A percentile compares a stretch with the other conserved stretches of the same genome.
phyloP scores from a whole-genome alignment of 2,113 vertebrate species.

The Tragelaphus scriptus region DNA sequence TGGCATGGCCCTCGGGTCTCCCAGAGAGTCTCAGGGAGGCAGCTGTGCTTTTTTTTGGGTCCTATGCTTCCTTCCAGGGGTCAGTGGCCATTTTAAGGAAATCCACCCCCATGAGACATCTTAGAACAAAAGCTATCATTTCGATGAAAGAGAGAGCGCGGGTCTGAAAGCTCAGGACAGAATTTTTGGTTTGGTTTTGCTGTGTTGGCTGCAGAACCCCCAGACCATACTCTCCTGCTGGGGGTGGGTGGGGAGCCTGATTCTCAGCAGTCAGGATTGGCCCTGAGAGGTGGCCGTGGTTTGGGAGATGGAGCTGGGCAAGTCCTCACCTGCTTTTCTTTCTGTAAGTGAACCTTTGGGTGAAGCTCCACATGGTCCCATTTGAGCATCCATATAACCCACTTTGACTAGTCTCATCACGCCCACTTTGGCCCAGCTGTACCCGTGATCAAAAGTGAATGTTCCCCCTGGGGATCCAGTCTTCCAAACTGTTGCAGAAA shows the following conservation, averaged over 20 bases:
- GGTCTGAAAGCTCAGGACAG: rapidly evolving
- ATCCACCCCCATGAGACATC: rapidly evolving
- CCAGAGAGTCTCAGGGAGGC: neutral
- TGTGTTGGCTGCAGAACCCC: rapidly evolving
- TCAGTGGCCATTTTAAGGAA: neutral
- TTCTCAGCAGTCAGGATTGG: neutral
- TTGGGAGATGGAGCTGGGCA: neutral
- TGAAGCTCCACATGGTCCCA: rapidly evolving
- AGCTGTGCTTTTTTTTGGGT: rapidly evolving
- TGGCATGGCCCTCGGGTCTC: rapidly evolving
- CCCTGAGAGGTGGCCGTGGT: rapidly evolving
- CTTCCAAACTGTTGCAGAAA: neutral
- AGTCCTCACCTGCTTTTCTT: neutral
- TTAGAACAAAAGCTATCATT: rapidly evolving
- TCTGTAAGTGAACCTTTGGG: neutral
- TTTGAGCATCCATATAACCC: rapidly evolving
- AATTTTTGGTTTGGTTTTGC: neutral
- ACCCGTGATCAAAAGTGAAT: too few species aligned
- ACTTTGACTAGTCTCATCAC: rapidly evolving
- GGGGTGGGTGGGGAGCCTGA: too few species aligned
- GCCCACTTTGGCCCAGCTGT: rapidly evolving
- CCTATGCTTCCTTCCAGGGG: rapidly evolving
- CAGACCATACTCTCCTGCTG: rapidly evolving
- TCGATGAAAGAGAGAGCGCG: rapidly evolving
- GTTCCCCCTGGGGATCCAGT: rapidly evolving